Evolutionary conservation across 1,140 invertebrate genomes (phyloP).

Genomic region (Hylaeus anthracinus): DNA sequence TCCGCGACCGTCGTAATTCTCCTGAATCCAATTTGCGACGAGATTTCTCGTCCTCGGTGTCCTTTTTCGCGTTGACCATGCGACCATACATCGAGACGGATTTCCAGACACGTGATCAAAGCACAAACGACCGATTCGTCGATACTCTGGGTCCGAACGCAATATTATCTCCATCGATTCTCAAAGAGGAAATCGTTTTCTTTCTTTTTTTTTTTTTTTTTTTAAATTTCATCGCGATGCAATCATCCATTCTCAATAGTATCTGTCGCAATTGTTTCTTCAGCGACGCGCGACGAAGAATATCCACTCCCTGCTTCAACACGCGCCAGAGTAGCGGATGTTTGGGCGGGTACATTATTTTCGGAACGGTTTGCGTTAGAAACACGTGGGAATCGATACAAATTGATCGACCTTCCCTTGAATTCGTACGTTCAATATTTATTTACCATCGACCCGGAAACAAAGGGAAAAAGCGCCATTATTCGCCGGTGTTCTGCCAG

Average conservation of each 20-base stretch:
- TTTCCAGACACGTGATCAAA: background rate
- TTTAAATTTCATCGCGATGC: background rate
- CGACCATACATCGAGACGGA: too few relatives aligned
- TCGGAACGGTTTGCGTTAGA: background rate
- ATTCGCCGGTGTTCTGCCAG: background rate
- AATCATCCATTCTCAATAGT: background rate
- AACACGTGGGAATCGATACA: background rate
- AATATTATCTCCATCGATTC: too few relatives aligned
- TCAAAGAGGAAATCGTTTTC: too few relatives aligned
- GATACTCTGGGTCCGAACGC: too few relatives aligned
- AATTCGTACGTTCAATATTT: constrained; percentile 13
- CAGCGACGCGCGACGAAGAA: background rate
- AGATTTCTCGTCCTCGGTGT: constrained; percentile 3
- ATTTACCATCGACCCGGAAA: background rate
- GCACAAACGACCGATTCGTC: constrained; percentile 14
- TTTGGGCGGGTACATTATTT: background rate
- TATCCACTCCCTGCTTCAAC: background rate
- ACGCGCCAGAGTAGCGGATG: too few relatives aligned
- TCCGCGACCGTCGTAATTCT: constrained; percentile 25
- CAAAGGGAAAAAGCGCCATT: background rate
- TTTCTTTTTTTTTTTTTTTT: background rate
- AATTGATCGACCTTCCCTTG: background rate
- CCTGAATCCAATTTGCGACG: constrained; percentile 56
- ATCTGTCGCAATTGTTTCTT: constrained; percentile 19
- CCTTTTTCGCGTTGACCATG: background rate